Conservation (phyloP, 2,113 vertebrate genomes). For the Clupea harengus region DNA sequence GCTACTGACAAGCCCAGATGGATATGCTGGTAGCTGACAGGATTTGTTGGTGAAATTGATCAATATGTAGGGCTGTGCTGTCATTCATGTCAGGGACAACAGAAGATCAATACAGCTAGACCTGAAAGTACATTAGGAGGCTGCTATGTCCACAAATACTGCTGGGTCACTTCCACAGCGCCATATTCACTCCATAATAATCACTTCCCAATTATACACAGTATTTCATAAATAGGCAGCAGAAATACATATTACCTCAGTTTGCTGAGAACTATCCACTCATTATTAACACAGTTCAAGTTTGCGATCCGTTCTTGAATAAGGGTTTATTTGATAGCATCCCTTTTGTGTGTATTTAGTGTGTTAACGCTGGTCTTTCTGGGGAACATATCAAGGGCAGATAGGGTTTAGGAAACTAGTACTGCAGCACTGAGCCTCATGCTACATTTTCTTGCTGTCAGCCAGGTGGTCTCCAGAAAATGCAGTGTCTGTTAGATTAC, state of each 20-base stretch:
- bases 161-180: not conserved
- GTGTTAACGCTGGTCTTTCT: not conserved
- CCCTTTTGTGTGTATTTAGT: not conserved
- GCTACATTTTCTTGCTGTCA: not conserved
- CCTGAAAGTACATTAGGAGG: not conserved
- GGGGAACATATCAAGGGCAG: not conserved
- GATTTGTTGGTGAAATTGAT: slow-evolving; percentile 1
- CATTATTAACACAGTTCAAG: not conserved
- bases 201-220: not conserved
- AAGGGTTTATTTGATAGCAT: not conserved
- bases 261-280: not conserved
- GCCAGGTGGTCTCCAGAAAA: slow-evolving; percentile 41
- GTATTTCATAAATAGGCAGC: not conserved
- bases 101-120: slow-evolving; percentile 12
- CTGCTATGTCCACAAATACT: not conserved
- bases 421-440: not conserved
- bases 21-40: slow-evolving; percentile 7
- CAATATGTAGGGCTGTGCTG: slow-evolving; percentile 16
- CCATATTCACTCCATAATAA: not conserved
- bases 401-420: not conserved
- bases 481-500: slow-evolving; percentile 43
- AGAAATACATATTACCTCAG: not conserved
- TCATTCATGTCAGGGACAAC: slow-evolving; percentile 1
- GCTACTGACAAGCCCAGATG: slow-evolving; percentile 6
- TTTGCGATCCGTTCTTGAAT: not conserved